Percentiles rank a stretch among this genome's conserved stretches.
Conservation (phyloP, 1,140 invertebrate genomes). For the Camponotus floridanus region DNA sequence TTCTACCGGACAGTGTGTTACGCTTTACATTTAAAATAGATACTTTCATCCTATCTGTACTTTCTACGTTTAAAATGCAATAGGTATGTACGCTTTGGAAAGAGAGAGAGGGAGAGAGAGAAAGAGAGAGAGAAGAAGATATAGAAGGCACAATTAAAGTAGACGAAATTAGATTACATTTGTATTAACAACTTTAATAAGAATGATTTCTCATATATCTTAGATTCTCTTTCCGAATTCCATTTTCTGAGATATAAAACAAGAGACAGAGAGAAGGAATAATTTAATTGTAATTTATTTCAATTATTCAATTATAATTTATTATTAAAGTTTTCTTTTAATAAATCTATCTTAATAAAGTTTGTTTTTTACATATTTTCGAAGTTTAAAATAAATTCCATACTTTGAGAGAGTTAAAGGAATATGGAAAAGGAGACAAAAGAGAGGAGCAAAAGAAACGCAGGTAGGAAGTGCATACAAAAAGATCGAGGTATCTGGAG, state of each 20-base stretch:
- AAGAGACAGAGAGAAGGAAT: no score
- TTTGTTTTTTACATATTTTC: no score
- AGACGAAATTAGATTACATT: background rate
- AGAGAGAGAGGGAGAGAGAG: background rate
- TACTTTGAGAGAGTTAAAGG: background rate
- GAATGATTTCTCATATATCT: no score
- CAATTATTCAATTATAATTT: no score
- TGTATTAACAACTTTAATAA: background rate
- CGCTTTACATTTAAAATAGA: background rate
- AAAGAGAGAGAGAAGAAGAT: background rate
- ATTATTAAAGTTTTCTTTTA: no score
- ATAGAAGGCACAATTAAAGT: background rate
- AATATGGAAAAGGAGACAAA: background rate
- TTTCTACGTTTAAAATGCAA: background rate
- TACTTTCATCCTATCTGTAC: background rate
- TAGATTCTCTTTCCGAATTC: no score
- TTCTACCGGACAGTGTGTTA: background rate
- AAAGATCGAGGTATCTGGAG: background rate
- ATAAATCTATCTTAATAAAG: no score
- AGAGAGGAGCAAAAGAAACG: background rate
- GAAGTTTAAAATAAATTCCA: no score
- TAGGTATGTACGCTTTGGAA: background rate
- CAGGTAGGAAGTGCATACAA: constrained; percentile 31
- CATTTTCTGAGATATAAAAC: no score
- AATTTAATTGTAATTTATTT: no score